Conservation (phyloP, 2,888 invertebrate genomes). For the Rosalia funebris region DNA sequence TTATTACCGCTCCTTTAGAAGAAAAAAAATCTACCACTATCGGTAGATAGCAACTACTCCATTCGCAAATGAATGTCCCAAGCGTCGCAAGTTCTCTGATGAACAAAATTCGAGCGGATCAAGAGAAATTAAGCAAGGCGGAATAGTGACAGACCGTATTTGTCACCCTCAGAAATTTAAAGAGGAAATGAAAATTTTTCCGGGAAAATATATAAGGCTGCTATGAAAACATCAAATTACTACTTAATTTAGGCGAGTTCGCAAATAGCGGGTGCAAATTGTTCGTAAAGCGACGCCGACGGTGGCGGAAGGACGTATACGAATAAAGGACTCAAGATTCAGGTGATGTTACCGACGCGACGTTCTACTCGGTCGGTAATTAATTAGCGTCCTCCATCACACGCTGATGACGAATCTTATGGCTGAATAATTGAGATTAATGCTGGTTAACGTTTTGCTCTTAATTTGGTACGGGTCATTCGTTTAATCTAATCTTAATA, state of each 20-base stretch:
- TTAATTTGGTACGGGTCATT: too few species aligned
- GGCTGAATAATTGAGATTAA: conserved; percentile 18
- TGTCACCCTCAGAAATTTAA: conserved; percentile 12
- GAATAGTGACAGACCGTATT: conserved; percentile 6
- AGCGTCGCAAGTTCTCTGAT: neutral
- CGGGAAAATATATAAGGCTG: conserved; percentile 15
- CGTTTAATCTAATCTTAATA: too few species aligned
- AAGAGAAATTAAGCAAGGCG: conserved; percentile 17
- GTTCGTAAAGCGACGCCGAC: conserved; percentile 10
- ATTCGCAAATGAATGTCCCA: too few species aligned
- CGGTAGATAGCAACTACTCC: too few species aligned
- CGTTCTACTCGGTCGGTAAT: conserved; percentile 8
- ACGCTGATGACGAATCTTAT: conserved; percentile 17
- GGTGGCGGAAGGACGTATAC: neutral
- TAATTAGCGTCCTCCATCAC: conserved; percentile 16
- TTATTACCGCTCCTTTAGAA: too few species aligned
- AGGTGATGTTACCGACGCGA: conserved; percentile 20
- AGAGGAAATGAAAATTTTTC: conserved; percentile 7
- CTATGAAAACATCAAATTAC: conserved; percentile 19
- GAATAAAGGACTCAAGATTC: conserved; percentile 10
- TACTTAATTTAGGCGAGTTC: conserved; percentile 16
- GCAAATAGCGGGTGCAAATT: conserved; percentile 10
- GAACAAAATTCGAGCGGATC: conserved; percentile 10
- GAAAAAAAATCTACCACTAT: too few species aligned
- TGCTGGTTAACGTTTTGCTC: conserved; percentile 9